Evolutionary conservation across 2,797 vertebrate genomes (phyloP), one percentile per base, ranked within the genome.

Genomic region (Eupleurogrammus muticus): DNA sequence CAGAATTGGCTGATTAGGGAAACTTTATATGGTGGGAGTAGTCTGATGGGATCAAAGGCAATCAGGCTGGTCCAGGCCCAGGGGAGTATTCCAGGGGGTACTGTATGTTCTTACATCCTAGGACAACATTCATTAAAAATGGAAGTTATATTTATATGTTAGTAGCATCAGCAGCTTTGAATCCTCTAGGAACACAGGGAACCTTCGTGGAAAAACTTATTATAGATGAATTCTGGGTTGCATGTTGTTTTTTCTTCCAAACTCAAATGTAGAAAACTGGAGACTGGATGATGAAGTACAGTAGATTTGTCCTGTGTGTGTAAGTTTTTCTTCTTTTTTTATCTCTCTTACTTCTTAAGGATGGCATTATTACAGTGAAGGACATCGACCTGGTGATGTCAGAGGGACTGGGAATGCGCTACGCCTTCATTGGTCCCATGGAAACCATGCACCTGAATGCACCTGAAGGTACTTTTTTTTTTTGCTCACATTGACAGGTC

Each of bases 371-470:
- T 75, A 97, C 97, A 54, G 95, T 98, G 4, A 87, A 91, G 55
- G 98, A 99, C 87, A 94, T 99, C 51, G 98, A 99, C 89, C 92
- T 97, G 66, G 97, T 99, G 90, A 97, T 99, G 96, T 97, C 98
- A 66, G 96, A 99, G 77, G 98, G 98, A 35, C 79, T 99, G 74
- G 98, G 98, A 84, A 97, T 97, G 96, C 94, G 98, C 40, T 99
- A 99, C 0, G 96, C 98, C 2, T 98, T 99, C 87, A 96, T 97
- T 1, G 98, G 98, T 80, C 98, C 98, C 63, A 93, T 99, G 93
- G 98, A 99, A 92, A 99, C 98, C 0, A 97, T 99, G 92, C 97
- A 99, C 82, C 96, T 99, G 66, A 99, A 99, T 48, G 97, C 98
- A 23, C 96, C 94, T 38, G 84, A 97, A 95, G 97, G 98, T 97